Evolutionary conservation across 2,113 vertebrate genomes (phyloP).

Genomic region (Sprattus sprattus): DNA sequence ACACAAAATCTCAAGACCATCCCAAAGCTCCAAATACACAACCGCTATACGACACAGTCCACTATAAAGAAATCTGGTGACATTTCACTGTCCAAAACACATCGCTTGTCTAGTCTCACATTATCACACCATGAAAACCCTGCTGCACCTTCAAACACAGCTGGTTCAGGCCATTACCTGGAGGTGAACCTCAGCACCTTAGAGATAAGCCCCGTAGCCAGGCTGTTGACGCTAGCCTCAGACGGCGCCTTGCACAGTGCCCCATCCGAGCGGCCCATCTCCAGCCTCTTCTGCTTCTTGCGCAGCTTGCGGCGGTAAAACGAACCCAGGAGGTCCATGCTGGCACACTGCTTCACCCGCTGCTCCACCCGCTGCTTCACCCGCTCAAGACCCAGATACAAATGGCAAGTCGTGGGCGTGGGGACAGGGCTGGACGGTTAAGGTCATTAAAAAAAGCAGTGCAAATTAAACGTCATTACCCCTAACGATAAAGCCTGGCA

Average conservation of each 20-base stretch:
- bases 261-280: conserved; percentile 54
- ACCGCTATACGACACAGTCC: not conserved
- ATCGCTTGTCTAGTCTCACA: too few species aligned
- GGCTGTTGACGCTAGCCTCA: conserved; percentile 53
- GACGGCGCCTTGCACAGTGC: conserved; percentile 64
- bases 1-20: not conserved
- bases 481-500: conserved; percentile 49
- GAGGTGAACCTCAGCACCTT: conserved; percentile 70
- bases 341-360: not conserved
- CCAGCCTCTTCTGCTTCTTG: conserved; percentile 64
- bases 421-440: conserved; percentile 11
- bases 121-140: too few species aligned
- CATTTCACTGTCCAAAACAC: too few species aligned
- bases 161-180: conserved; percentile 60
- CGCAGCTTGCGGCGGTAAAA: conserved; percentile 68
- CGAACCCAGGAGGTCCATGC: conserved; percentile 64
- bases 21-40: not conserved
- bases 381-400: not conserved
- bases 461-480: conserved; percentile 68
- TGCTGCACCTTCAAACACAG: not conserved
- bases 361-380: not conserved
- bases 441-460: conserved; percentile 12
- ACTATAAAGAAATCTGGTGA: not conserved
- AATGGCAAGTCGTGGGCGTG: conserved; percentile 14
- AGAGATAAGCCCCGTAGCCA: conserved; percentile 68